phyloP scores from a whole-genome alignment of 1,140 invertebrate genomes.

The Ctenoplectra terminalis region DNA sequence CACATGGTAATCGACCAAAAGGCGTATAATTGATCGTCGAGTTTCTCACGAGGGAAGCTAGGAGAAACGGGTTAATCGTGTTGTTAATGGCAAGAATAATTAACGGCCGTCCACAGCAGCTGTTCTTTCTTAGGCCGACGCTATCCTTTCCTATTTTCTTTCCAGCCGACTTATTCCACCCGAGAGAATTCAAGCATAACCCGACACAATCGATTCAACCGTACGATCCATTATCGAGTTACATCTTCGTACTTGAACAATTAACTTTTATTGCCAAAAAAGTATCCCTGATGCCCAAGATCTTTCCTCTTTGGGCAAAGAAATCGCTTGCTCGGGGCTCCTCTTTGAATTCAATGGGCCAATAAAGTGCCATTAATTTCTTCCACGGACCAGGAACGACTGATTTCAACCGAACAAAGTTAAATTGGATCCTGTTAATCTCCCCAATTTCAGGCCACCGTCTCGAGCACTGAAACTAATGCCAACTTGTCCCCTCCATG shows the following conservation, averaged over 20 bases:
- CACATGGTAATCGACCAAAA: background rate
- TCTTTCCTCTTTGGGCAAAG: too few species aligned
- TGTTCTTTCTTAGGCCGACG: background rate
- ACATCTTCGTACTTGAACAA: too few species aligned
- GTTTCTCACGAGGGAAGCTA: background rate
- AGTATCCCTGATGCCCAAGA: too few species aligned
- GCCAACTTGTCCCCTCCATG: slow-evolving; percentile 7
- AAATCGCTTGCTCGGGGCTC: too few species aligned
- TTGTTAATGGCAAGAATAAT: slow-evolving; percentile 16
- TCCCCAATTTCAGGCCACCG: background rate
- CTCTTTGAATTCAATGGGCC: background rate
- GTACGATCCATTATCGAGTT: background rate
- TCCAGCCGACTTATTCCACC: too few species aligned
- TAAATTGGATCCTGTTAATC: slow-evolving; percentile 28
- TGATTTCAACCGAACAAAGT: slow-evolving; percentile 8
- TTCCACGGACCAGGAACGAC: background rate
- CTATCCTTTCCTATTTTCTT: background rate
- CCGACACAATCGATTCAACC: background rate
- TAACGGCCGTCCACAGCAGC: background rate
- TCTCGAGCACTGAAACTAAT: slow-evolving; percentile 3
- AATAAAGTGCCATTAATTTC: background rate
- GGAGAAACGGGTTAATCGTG: background rate
- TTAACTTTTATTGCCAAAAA: too few species aligned
- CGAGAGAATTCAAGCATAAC: background rate
- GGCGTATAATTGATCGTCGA: background rate